Base-by-base conservation (phyloP, 2,113 vertebrate species). In the Erythrocebus patas region DNA sequence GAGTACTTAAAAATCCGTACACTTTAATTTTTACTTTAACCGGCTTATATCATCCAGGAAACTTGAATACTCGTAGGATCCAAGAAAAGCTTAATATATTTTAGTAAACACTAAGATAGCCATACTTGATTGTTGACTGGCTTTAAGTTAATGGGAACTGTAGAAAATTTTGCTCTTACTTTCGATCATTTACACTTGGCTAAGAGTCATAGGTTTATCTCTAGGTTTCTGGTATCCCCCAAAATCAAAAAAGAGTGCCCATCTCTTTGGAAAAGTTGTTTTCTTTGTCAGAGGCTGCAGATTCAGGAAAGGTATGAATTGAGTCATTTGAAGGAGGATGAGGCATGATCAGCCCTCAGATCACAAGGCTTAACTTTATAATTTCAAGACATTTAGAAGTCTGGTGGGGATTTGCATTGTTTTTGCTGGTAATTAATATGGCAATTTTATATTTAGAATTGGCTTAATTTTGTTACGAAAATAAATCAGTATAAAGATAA, bases 11-110 rank as follows among this genome's bases (percentile, higher is more conserved):
- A 93, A 93, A 84, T 38, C 57, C 25, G 59, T 64, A 68, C 3
- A 70, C 40, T 80, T 86, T 89, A 93, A 83, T 93, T 84, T n/a
- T 97, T 96, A 78, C 32, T 89, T 88, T 81, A 90, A 70, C 32
- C 22, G 80, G 55, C 91, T 95, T 78, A 32, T 80, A 55, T 87
- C 52, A 88, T 50, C 38, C 11, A 75, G 64, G 23, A 91, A 93
- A 83, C 32, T n/a, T 84, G 30, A 91, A 59, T 79, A 91, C 8
- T 64, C 16, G 78, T 91, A 91, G 40, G 30, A 8, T 72, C 50
- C 43, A 89, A 88, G 35, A 95, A 9, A 1, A 84, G 20, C 43
- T 55, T 80, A 45, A 32, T 89, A 32, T 17, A 70, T 89, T 96
- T 96, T 97, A 78, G 25, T 96, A 70, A 96, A 50, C 3, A 45